Conservation (phyloP, 2,113 vertebrate genomes). For the Rhea pennata region DNA sequence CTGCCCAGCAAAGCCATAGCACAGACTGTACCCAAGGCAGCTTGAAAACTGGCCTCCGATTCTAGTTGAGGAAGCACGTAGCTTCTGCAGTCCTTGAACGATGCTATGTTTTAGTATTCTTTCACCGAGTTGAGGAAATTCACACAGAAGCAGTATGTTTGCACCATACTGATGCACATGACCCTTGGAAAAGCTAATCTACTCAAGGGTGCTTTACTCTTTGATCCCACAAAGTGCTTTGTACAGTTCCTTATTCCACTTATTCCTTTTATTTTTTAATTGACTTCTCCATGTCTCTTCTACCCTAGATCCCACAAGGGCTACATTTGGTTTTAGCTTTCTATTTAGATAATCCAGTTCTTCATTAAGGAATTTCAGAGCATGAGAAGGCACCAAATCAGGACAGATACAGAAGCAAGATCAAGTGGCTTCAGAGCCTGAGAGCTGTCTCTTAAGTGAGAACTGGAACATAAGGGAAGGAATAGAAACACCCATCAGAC, state of each 20-base stretch:
- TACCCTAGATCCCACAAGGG: background rate
- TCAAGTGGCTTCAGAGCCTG: background rate
- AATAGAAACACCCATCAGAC: background rate
- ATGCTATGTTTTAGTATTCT: background rate
- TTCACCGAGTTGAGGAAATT: background rate
- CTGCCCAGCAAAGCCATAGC: background rate
- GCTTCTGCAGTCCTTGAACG: background rate
- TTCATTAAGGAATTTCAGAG: background rate
- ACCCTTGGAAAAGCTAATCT: background rate
- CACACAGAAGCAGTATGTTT: background rate
- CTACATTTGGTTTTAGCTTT: background rate
- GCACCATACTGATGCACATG: background rate
- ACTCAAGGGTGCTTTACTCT: background rate
- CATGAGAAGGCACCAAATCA: background rate
- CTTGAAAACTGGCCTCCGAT: background rate
- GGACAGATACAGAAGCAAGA: background rate
- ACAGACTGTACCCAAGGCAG: background rate
- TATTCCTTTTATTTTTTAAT: background rate
- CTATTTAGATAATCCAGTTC: background rate
- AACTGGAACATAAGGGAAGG: background rate
- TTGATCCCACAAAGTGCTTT: background rate
- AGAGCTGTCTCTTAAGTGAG: background rate
- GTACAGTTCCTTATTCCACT: background rate
- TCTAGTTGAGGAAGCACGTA: background rate
- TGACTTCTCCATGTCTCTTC: background rate